Base-by-base conservation (phyloP, 2,113 vertebrate species). In the Sceloporus undulatus region DNA sequence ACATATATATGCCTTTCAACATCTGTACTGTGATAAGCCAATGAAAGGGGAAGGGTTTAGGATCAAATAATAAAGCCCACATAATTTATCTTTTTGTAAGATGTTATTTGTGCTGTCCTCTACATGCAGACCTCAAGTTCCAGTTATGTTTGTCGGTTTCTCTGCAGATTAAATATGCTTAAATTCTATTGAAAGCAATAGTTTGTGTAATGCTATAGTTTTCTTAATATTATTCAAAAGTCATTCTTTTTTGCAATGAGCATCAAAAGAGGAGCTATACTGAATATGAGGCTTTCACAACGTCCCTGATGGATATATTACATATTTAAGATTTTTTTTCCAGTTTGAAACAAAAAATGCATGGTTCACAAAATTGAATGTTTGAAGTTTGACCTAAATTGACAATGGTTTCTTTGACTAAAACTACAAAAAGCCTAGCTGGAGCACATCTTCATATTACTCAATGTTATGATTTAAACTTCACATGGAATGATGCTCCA, bases 71-170 rank as follows among this genome's bases (percentile, higher is more conserved):
- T 86, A 56, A 82, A 27, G 4, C 40, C 66, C 38, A 42, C 90
- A 66, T 70, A 59, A 65, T 70, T 52, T 34, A 54, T 81, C 34
- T 10, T 90, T 84, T 56, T 82, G 79, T 82, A 56, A 0, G 82
- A 29, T 79, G 77, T 56, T 78, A 66, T 76, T 81, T 83, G 14
- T 48, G 1, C 76, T 78, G 11, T 18, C 19, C 79, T 10, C 40
- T 14, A 27, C 85, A 1, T 40, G 48, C 70, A 80, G 40, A 66
- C 71, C 23, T 84, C 13, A 59, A 10, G 85, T 88, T 84, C 1
- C n/a, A 65, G 52, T 59, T 13, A 7, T 62, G 27, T 91, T 90
- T 82, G 76, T 88, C 54, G 56, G 52, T 40, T 76, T 13, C 14
- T 77, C 9, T 77, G 29, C 16, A 71, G n/a, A 3, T 78, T 68